Conservation (phyloP, 2,113 vertebrate genomes). For the Trematocara stigmaticum region DNA sequence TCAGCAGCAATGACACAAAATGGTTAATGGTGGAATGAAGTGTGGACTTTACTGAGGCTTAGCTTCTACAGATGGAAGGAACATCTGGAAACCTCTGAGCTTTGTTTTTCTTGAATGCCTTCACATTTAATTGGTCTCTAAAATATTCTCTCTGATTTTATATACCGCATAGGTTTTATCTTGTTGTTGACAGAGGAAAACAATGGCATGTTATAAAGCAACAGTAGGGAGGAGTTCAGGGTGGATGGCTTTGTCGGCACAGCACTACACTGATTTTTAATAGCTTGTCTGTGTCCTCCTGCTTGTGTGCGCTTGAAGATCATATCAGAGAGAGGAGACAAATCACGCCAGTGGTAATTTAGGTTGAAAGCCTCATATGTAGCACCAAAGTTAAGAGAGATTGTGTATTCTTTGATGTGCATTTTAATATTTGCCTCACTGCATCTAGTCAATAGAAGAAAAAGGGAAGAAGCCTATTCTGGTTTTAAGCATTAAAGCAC, state of each 20-base stretch:
- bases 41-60: not conserved
- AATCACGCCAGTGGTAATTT: not conserved
- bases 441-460: not conserved
- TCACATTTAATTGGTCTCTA: not conserved
- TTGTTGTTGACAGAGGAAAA: not conserved
- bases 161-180: not conserved
- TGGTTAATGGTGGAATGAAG: slow-evolving; percentile 20
- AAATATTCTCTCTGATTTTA: not conserved
- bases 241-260: not conserved
- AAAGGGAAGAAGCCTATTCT: not conserved
- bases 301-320: not conserved
- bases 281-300: not conserved
- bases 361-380: not conserved
- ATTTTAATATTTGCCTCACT: not conserved
- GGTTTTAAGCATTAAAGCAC: not conserved
- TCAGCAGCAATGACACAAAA: slow-evolving; percentile 25
- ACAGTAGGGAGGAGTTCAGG: not conserved
- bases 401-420: not conserved
- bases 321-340: not conserved
- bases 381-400: not conserved
- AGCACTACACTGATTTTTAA: not conserved
- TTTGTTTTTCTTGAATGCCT: not conserved
- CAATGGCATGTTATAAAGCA: not conserved
- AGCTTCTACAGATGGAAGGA: not conserved
- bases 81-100: not conserved